phyloP scores from a whole-genome alignment of 2,888 invertebrate genomes.

The Phyllotreta striolata region DNA sequence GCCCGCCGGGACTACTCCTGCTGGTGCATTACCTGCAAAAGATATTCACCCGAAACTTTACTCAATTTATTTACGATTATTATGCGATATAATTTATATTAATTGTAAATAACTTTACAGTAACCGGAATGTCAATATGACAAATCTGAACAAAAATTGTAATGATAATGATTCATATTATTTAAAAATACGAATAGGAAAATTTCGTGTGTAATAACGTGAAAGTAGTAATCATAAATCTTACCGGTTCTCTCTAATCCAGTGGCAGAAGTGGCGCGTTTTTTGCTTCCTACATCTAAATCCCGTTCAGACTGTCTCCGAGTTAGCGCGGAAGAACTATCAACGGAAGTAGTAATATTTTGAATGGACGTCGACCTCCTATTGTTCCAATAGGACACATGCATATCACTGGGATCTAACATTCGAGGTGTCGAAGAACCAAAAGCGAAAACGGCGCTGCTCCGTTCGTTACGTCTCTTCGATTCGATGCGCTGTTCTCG shows the following conservation, averaged over 20 bases:
- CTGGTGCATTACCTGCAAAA: conserved; percentile 43
- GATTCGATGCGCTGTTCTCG: conserved; percentile 69
- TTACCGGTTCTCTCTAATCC: conserved; percentile 73
- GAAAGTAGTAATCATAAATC: conserved; percentile 37
- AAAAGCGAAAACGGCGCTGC: conserved; percentile 83
- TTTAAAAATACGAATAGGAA: neutral
- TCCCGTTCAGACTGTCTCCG: conserved; percentile 87
- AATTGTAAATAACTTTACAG: too few relatives aligned
- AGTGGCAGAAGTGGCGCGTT: conserved; percentile 77
- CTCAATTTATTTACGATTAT: neutral
- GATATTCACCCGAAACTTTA: conserved; percentile 18
- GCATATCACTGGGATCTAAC: conserved; percentile 82
- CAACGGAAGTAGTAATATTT: conserved; percentile 81
- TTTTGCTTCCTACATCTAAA: conserved; percentile 76
- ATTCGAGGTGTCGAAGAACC: conserved; percentile 91
- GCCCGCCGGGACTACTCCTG: conserved; percentile 63
- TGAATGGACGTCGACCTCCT: conserved; percentile 90
- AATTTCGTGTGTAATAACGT: neutral
- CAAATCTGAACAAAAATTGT: too few relatives aligned
- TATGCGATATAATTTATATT: neutral
- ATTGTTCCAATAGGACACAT: conserved; percentile 84
- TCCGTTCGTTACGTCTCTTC: conserved; percentile 79
- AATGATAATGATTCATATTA: too few relatives aligned
- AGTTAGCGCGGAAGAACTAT: conserved; percentile 67
- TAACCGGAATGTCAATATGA: too few relatives aligned